Evolutionary conservation across 2,113 vertebrate genomes (phyloP).

Genomic region (Seriola aureovittata): DNA sequence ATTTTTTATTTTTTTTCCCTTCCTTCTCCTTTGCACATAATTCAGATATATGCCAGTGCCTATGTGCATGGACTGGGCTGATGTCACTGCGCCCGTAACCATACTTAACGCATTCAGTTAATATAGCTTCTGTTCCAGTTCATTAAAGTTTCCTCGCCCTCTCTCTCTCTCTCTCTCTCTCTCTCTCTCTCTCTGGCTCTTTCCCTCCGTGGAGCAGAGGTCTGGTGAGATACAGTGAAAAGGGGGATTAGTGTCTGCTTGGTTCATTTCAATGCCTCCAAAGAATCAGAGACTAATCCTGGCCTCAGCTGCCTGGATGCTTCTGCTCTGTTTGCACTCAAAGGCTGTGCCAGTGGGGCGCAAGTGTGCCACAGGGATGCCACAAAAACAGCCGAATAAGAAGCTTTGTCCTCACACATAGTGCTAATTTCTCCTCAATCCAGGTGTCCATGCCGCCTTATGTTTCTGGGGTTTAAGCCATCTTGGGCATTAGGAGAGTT

Average conservation of each 20-base stretch:
- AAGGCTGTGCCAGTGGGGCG: constrained; percentile 52
- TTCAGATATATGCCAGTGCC: constrained; percentile 7
- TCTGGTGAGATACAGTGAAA: constrained; percentile 53
- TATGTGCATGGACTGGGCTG: constrained; percentile 15
- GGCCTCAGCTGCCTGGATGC: constrained; percentile 66
- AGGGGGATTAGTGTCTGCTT: constrained; percentile 75
- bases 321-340: constrained; percentile 61
- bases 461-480: constrained; percentile 44
- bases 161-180: background rate
- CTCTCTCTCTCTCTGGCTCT: background rate
- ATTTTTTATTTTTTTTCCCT: background rate
- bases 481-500: constrained; percentile 32
- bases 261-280: constrained; percentile 70
- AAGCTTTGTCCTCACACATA: constrained; percentile 70
- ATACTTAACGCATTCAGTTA: constrained; percentile 59
- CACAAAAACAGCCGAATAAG: constrained; percentile 59
- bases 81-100: constrained; percentile 34
- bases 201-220: constrained; percentile 48
- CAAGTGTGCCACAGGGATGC: constrained; percentile 54
- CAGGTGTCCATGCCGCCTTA: constrained; percentile 61
- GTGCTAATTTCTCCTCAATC: constrained; percentile 64
- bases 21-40: constrained; percentile 9
- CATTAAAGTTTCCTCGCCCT: constrained; percentile 40
- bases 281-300: constrained; percentile 74
- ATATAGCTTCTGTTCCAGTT: constrained; percentile 52